phyloP scores from a whole-genome alignment of 2,888 invertebrate genomes.

The Acronicta alni region DNA sequence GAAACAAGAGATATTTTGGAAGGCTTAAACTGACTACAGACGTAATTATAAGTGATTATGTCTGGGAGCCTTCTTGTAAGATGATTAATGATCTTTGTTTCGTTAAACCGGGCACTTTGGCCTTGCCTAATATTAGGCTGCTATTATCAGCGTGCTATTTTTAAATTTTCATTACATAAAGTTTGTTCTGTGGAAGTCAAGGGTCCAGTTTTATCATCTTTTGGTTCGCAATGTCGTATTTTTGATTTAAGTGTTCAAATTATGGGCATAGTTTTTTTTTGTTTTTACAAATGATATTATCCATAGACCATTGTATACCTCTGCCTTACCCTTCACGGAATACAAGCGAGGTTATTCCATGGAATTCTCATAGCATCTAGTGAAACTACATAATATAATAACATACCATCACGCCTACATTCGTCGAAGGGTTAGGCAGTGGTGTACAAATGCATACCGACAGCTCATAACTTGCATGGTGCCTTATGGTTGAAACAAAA shows the following conservation, averaged over 20 bases:
- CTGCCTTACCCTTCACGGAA: no score
- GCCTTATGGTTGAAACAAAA: no score
- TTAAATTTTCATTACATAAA: slow-evolving; percentile 1
- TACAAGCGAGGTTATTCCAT: no score
- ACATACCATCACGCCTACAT: no score
- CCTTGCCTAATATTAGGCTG: slow-evolving; percentile 7
- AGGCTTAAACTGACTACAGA: slow-evolving; percentile 64
- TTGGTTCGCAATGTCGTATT: no score
- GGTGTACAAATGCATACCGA: no score
- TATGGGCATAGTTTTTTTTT: neutral
- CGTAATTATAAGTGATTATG: slow-evolving; percentile 73
- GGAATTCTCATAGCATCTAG: neutral
- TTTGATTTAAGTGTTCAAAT: no score
- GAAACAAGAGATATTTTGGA: slow-evolving; percentile 58
- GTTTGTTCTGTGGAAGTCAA: neutral
- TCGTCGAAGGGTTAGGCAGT: no score
- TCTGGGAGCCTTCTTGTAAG: slow-evolving; percentile 58
- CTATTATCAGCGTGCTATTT: slow-evolving; percentile 16
- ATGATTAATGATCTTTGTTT: slow-evolving; percentile 64
- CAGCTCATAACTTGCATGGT: no score
- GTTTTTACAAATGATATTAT: slow-evolving; percentile 2
- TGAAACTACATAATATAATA: no score
- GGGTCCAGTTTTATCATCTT: no score
- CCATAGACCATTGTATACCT: no score
- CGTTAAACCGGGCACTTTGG: slow-evolving; percentile 42